Conservation (phyloP, 2,797 vertebrate species). For the Perdix hodgsoniae region DNA sequence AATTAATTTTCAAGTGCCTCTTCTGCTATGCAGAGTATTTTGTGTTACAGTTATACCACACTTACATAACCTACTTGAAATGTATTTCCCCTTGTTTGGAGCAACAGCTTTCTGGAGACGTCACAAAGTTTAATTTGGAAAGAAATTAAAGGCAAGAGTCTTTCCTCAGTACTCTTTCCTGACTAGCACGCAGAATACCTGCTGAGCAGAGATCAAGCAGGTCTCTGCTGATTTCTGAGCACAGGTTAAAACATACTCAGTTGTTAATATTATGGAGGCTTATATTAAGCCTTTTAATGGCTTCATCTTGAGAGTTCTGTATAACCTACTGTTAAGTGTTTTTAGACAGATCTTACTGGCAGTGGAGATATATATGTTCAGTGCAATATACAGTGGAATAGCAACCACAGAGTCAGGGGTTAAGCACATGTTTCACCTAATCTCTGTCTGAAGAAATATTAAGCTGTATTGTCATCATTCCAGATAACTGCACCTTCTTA, state of each 20-base stretch:
- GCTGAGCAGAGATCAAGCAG: constrained; percentile 33
- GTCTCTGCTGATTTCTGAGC: constrained; percentile 24
- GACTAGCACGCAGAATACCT: constrained; percentile 43
- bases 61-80: constrained; percentile 61
- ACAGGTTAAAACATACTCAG: not conserved
- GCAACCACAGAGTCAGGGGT: not conserved
- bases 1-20: constrained; percentile 70
- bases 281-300: not conserved
- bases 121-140: constrained; percentile 39
- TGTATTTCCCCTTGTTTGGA: constrained; percentile 44
- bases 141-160: constrained; percentile 39
- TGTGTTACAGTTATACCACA: constrained; percentile 26
- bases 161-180: constrained; percentile 28
- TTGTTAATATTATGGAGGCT: constrained; percentile 8
- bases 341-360: not conserved
- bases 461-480: not conserved
- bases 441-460: not conserved
- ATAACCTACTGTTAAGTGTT: not conserved
- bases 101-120: constrained; percentile 55
- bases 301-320: not conserved
- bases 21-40: constrained; percentile 39
- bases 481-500: not conserved
- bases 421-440: not conserved
- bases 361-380: not conserved
- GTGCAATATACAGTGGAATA: not conserved